Evolutionary conservation across 2,113 vertebrate species (phyloP).

Genomic region (Hydrochoerus hydrochaeris): DNA sequence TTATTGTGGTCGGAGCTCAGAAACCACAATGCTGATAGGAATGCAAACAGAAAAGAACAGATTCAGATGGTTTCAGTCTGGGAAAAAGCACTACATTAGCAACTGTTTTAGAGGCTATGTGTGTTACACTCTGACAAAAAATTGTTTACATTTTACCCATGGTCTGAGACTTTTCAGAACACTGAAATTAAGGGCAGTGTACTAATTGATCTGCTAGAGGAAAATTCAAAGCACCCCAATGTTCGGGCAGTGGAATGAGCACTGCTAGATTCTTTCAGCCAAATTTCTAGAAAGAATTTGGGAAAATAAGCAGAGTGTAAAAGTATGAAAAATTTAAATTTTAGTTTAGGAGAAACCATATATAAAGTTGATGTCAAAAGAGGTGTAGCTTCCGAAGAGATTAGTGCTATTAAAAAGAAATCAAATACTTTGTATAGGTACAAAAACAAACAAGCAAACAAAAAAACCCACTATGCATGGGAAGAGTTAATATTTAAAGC

Average conservation of each 20-base stretch:
- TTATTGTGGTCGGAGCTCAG: background rate
- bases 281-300: background rate
- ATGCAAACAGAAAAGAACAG: background rate
- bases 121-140: background rate
- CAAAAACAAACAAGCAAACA: background rate
- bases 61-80: background rate
- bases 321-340: background rate
- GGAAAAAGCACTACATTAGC: background rate
- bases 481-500: constrained; percentile 11
- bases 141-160: background rate
- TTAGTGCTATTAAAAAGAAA: background rate
- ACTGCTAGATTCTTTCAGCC: background rate
- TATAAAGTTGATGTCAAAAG: background rate
- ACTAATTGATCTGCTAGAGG: background rate
- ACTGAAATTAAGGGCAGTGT: background rate
- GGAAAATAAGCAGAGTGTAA: background rate
- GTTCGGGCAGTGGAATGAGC: background rate
- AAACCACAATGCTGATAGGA: background rate
- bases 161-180: background rate
- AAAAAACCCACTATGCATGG: background rate
- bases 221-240: background rate
- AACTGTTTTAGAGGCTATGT: background rate
- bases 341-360: background rate
- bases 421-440: background rate
- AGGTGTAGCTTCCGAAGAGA: background rate